Percentiles rank a stretch among this genome's conserved stretches.
phyloP scores from a whole-genome alignment of 2,113 vertebrate species.

The Talpa occidentalis region DNA sequence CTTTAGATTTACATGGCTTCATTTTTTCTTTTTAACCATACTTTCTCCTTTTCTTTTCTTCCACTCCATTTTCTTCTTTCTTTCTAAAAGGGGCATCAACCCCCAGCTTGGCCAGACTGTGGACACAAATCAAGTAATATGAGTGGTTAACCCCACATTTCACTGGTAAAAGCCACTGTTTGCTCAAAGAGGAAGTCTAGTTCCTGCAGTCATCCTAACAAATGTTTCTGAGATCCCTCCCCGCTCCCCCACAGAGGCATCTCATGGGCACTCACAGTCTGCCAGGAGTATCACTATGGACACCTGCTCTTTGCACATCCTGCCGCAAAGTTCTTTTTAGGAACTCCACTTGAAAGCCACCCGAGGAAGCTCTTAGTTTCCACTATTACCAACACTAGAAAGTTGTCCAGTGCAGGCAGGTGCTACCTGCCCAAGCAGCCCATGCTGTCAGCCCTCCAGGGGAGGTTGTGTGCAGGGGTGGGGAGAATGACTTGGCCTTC shows the following conservation, averaged over 20 bases:
- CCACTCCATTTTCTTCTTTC: neutral
- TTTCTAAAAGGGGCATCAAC: neutral
- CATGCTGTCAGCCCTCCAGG: neutral
- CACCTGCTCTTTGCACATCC: neutral
- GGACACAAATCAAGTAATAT: neutral
- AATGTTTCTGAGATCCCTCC: neutral
- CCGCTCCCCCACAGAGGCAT: neutral
- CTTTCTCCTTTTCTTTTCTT: neutral
- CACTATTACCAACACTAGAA: rapidly evolving
- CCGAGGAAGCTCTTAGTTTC: neutral
- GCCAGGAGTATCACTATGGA: rapidly evolving
- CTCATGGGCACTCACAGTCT: neutral
- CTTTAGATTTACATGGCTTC: neutral
- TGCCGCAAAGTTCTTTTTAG: neutral
- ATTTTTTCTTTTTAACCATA: neutral
- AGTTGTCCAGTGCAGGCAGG: neutral
- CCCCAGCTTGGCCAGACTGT: neutral
- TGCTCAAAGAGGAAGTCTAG: neutral
- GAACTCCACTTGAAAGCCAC: neutral
- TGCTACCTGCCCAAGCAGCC: neutral
- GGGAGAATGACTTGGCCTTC: neutral
- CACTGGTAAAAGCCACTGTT: no score
- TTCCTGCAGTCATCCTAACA: neutral
- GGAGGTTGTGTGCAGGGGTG: neutral
- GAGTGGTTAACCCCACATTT: neutral